phyloP scores from a whole-genome alignment of 2,113 vertebrate species.

The Pampusana beccarii region DNA sequence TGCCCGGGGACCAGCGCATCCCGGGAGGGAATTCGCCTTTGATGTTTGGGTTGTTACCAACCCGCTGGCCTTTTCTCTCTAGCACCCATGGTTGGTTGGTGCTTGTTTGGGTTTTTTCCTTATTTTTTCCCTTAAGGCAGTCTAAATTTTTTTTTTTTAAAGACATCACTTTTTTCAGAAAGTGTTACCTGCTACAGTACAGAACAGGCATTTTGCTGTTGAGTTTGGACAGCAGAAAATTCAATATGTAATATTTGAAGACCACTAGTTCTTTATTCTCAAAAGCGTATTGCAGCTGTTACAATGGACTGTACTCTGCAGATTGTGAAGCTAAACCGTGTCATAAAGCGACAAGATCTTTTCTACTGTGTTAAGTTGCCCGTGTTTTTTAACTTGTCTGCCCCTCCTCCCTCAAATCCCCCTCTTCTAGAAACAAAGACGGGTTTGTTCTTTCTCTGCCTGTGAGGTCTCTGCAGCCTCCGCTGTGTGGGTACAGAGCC shows the following conservation, averaged over 20 bases:
- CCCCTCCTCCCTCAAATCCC: slow-evolving; percentile 49
- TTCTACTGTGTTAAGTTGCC: slow-evolving; percentile 8
- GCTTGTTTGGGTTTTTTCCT: background rate
- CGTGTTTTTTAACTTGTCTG: slow-evolving; percentile 17
- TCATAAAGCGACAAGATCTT: background rate
- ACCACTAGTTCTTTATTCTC: background rate
- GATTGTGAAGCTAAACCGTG: background rate
- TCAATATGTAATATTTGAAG: background rate
- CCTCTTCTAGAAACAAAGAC: slow-evolving; percentile 73
- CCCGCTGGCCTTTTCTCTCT: background rate
- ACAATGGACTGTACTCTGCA: background rate
- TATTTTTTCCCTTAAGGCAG: background rate
- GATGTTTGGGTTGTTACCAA: background rate
- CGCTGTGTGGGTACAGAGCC: slow-evolving; percentile 49
- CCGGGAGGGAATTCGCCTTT: background rate
- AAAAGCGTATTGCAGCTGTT: background rate
- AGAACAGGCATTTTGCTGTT: background rate
- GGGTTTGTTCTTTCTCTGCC: slow-evolving; percentile 73
- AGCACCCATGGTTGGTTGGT: background rate
- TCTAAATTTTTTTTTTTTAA: background rate
- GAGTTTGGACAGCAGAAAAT: background rate
- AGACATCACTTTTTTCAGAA: too few species aligned
- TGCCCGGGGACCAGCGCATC: background rate
- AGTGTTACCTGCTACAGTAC: background rate
- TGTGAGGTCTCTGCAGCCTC: slow-evolving; percentile 76